Conservation (phyloP, 2,888 invertebrate genomes). For the Tyria jacobaeae region DNA sequence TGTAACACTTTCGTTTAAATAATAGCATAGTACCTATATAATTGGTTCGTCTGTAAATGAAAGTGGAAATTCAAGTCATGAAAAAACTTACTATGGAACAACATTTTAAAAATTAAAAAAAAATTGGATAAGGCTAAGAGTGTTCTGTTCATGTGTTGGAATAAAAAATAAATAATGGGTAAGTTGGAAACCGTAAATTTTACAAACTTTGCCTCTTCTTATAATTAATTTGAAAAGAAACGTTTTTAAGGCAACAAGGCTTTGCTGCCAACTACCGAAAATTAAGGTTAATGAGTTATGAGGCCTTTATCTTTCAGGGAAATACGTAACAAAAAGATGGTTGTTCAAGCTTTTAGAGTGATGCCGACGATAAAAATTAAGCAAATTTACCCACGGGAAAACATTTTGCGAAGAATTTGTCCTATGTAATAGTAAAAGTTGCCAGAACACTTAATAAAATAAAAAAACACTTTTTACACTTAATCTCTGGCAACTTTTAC, state of each 20-base stretch:
- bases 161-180: too few relatives aligned
- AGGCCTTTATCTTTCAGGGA: too few relatives aligned
- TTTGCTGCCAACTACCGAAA: slow-evolving; percentile 50
- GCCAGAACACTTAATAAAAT: neutral
- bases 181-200: slow-evolving; percentile 34
- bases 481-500: too few relatives aligned
- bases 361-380: slow-evolving; percentile 17
- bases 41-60: neutral
- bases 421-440: neutral
- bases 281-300: too few relatives aligned
- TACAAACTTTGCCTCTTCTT: slow-evolving; percentile 34
- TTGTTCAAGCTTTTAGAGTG: slow-evolving; percentile 25
- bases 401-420: neutral
- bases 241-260: slow-evolving; percentile 66
- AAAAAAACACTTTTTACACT: too few relatives aligned
- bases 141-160: neutral
- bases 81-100: neutral
- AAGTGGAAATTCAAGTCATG: neutral
- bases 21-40: too few relatives aligned
- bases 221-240: slow-evolving; percentile 41
- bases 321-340: too few relatives aligned
- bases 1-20: too few relatives aligned
- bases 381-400: slow-evolving; percentile 15
- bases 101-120: neutral
- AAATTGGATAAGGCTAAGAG: slow-evolving; percentile 1